phyloP scores from a whole-genome alignment of 2,888 invertebrate species.

The Clivina fossor region DNA sequence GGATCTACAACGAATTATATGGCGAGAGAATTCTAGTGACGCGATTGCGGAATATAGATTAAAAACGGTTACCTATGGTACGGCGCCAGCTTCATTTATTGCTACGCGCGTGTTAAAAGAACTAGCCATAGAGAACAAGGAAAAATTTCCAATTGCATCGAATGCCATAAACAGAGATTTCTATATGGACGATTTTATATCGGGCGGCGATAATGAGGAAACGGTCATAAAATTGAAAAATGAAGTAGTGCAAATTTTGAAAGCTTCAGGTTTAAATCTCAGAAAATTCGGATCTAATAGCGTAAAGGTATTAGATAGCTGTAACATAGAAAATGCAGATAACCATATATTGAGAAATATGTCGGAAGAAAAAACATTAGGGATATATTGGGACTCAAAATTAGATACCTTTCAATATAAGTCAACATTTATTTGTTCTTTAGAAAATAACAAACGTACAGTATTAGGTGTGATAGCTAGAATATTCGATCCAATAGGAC shows the following conservation, averaged over 20 bases:
- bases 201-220: conserved; percentile 5
- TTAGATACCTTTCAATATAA: no score
- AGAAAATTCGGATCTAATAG: conserved; percentile 7
- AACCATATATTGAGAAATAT: no score
- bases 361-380: no score
- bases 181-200: conserved; percentile 27
- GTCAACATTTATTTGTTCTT: no score
- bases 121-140: conserved; percentile 8
- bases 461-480: conserved; percentile 3
- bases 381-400: no score
- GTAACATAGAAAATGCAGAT: no score
- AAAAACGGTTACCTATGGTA: conserved; percentile 10
- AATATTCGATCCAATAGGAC: conserved; percentile 13
- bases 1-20: conserved; percentile 7
- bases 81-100: conserved; percentile 3
- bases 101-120: conserved; percentile 18
- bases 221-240: background rate
- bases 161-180: background rate
- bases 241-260: background rate
- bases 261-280: background rate
- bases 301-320: no score
- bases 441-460: conserved; percentile 20
- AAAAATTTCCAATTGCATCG: background rate
- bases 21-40: background rate
- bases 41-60: background rate